A percentile compares a stretch with the other conserved stretches of the same genome.
Conservation (phyloP, 2,113 vertebrate species). For the Pimephales promelas region DNA sequence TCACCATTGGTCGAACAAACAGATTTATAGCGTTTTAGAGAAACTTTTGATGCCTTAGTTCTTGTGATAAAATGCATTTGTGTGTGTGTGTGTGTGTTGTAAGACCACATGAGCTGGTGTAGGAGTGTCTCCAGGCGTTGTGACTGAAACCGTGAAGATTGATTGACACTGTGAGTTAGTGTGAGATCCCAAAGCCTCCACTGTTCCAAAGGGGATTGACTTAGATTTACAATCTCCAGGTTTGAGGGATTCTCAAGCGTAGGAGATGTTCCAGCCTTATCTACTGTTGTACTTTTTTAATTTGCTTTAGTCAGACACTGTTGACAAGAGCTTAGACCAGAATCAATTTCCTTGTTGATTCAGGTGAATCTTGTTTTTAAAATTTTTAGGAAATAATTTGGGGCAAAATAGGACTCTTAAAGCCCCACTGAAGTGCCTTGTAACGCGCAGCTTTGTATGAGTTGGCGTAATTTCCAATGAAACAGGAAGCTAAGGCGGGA, state of each 20-base stretch:
- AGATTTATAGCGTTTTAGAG: not conserved
- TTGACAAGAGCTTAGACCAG: not conserved
- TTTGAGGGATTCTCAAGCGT: not conserved
- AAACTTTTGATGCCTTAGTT: not conserved
- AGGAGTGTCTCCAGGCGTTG: not conserved
- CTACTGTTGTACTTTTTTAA: not conserved
- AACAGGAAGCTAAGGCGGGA: too few species aligned
- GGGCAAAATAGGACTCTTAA: too few species aligned
- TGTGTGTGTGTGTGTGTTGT: not conserved
- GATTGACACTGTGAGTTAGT: conserved; percentile 10
- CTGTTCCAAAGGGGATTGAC: not conserved
- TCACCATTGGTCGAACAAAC: not conserved
- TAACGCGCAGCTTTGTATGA: too few species aligned
- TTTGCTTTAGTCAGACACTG: not conserved
- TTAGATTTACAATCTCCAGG: conserved; percentile 3
- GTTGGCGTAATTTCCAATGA: too few species aligned
- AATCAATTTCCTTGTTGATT: not conserved
- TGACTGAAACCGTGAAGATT: conserved; percentile 18
- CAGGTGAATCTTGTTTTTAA: too few species aligned
- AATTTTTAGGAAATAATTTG: too few species aligned
- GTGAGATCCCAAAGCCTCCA: conserved; percentile 4
- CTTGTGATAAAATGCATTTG: not conserved
- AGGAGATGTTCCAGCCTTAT: not conserved
- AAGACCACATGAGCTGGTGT: not conserved
- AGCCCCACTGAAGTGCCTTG: too few species aligned